These are phyloP conservation scores for Tanaodytes sp. DNA, from an alignment of 2,888 invertebrate species.

Conservation along the genomic window DNA sequence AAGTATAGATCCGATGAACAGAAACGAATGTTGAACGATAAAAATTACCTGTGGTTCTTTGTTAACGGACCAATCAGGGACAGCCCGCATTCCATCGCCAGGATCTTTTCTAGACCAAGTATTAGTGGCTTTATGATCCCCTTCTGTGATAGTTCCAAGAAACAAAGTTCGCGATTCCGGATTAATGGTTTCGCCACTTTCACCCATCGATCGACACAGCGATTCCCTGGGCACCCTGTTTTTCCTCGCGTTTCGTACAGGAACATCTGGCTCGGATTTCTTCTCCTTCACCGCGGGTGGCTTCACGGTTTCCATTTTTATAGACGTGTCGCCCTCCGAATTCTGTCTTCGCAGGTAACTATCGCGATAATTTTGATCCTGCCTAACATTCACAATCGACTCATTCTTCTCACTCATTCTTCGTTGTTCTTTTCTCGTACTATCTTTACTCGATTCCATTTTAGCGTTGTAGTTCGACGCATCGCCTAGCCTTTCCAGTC, in stretches of 20 bases:
- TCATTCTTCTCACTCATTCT: slow-evolving; percentile 64
- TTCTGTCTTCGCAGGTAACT: slow-evolving; percentile 66
- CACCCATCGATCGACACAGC: slow-evolving; percentile 72
- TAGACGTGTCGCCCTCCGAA: slow-evolving; percentile 67
- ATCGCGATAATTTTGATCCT: slow-evolving; percentile 63
- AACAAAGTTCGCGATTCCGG: slow-evolving; percentile 66
- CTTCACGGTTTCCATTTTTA: slow-evolving; percentile 58
- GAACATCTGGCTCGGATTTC: slow-evolving; percentile 69
- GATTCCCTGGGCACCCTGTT: slow-evolving; percentile 69
- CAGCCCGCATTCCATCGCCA: slow-evolving; percentile 61
- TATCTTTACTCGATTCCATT: slow-evolving; percentile 59
- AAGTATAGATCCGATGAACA: not conserved
- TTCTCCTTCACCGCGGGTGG: slow-evolving; percentile 52
- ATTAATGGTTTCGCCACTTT: slow-evolving; percentile 63
- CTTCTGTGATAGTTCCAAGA: slow-evolving; percentile 70
- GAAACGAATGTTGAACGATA: not conserved
- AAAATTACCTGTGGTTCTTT: slow-evolving; percentile 59
- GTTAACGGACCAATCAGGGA: slow-evolving; percentile 69
- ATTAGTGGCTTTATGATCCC: slow-evolving; percentile 63
- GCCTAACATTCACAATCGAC: slow-evolving; percentile 55
- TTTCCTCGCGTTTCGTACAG: slow-evolving; percentile 69
- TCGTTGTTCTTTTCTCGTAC: slow-evolving; percentile 61
- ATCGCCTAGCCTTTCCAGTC: slow-evolving; percentile 65
- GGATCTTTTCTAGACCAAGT: slow-evolving; percentile 63
- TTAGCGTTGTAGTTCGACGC: slow-evolving; percentile 67